A percentile compares a stretch with the other conserved stretches of the same genome.
phyloP scores from a whole-genome alignment of 1,140 invertebrate genomes.

The Proctacanthus coquilletti region DNA sequence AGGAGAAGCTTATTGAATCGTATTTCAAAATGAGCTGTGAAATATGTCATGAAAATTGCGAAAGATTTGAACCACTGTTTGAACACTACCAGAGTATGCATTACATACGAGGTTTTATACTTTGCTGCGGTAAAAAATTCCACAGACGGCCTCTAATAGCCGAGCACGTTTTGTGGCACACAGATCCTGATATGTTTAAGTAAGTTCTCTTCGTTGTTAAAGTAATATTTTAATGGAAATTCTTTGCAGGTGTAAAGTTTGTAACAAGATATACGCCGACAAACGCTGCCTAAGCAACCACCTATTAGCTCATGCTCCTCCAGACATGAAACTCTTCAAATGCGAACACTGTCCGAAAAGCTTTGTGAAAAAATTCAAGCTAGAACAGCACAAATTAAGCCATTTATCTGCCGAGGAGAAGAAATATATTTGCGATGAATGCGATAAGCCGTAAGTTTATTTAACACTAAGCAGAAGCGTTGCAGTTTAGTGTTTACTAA shows the following conservation, averaged over 20 bases:
- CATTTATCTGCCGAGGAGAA: slow-evolving; percentile 14
- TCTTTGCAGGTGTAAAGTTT: not conserved
- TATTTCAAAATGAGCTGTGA: not conserved
- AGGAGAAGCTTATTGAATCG: not conserved
- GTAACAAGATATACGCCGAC: not conserved
- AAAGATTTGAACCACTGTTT: not conserved
- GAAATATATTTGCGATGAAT: slow-evolving; percentile 16
- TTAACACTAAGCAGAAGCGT: not conserved
- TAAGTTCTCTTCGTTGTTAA: not conserved
- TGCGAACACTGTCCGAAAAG: not conserved
- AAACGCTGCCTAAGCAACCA: not conserved
- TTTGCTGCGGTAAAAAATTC: not conserved
- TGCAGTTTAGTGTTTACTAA: not conserved
- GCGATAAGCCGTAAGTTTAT: slow-evolving; percentile 16
- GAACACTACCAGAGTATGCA: not conserved
- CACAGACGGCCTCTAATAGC: not conserved
- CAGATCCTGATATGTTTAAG: not conserved
- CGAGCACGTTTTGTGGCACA: not conserved
- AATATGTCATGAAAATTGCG: not conserved
- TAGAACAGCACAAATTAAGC: not conserved
- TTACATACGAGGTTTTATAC: not conserved
- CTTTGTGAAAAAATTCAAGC: not conserved
- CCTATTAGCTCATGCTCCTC: not conserved
- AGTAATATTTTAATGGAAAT: not conserved
- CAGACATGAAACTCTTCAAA: not conserved